phyloP scores from a whole-genome alignment of 2,113 vertebrate genomes.

The Dromiciops gliroides region DNA sequence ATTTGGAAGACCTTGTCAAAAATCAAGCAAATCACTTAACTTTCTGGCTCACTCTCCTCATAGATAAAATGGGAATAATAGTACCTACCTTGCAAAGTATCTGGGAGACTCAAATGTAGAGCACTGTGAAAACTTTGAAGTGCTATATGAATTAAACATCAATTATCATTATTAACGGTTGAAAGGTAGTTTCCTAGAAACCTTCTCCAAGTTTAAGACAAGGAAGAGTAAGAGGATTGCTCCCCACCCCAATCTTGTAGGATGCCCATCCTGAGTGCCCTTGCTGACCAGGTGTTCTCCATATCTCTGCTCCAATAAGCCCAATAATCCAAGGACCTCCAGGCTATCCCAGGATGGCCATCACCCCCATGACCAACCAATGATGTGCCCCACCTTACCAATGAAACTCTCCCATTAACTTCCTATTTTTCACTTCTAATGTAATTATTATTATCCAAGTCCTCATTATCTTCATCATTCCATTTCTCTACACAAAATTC shows the following conservation, averaged over 20 bases:
- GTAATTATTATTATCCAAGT: background rate
- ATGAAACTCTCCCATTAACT: background rate
- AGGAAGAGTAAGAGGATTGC: background rate
- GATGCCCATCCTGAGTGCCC: background rate
- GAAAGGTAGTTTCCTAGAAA: background rate
- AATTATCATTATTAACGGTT: background rate
- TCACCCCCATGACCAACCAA: background rate
- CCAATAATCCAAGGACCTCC: background rate
- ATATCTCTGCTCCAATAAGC: background rate
- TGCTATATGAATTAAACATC: background rate
- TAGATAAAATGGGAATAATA: background rate
- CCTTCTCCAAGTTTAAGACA: background rate
- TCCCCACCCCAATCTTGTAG: background rate
- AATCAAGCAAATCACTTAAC: background rate
- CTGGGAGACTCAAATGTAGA: background rate
- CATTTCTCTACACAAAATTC: background rate
- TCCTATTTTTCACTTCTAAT: background rate
- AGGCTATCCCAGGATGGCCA: background rate
- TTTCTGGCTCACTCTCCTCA: background rate
- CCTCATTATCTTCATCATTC: background rate
- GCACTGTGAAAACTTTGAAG: background rate
- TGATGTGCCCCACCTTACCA: background rate
- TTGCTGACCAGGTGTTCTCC: background rate
- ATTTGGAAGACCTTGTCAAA: background rate
- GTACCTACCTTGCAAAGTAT: background rate